Percentiles rank a stretch among this genome's conserved stretches.
phyloP scores from a whole-genome alignment of 2,113 vertebrate genomes.

The Holacanthus passer region DNA sequence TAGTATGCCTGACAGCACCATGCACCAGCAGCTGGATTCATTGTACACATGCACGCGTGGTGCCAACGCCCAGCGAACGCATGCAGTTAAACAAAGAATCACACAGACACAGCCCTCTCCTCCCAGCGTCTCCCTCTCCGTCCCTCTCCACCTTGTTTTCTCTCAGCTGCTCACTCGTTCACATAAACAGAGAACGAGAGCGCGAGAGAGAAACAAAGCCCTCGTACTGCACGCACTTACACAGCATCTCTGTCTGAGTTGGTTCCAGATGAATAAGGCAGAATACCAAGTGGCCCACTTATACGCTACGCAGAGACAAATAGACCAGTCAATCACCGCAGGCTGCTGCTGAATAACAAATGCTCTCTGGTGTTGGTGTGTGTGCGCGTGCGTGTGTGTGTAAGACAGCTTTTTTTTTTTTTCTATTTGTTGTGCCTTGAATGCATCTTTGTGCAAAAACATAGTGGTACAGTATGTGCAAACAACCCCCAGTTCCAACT shows the following conservation, averaged over 20 bases:
- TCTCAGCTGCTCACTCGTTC: constrained; percentile 20
- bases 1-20: constrained; percentile 74
- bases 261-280: constrained; percentile 80
- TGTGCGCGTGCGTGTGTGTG: constrained; percentile 10
- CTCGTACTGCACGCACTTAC: constrained; percentile 60
- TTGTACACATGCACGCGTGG: constrained; percentile 55
- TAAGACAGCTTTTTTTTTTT: constrained; percentile 33
- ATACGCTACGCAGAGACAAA: constrained; percentile 78
- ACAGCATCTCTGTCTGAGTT: constrained; percentile 76
- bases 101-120: constrained; percentile 24
- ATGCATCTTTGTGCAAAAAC: constrained; percentile 30
- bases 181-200: constrained; percentile 39
- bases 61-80: constrained; percentile 33
- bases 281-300: constrained; percentile 83
- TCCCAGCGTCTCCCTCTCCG: constrained; percentile 23
- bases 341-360: constrained; percentile 77
- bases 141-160: constrained; percentile 32
- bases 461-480: constrained; percentile 41
- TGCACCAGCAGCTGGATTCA: constrained; percentile 65
- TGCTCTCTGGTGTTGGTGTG: constrained; percentile 46
- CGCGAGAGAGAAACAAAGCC: constrained; percentile 66
- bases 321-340: constrained; percentile 82
- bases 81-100: constrained; percentile 48
- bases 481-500: background rate
- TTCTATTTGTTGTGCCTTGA: constrained; percentile 36